Evolutionary conservation across 2,113 vertebrate genomes (phyloP).

Genomic region (Parotia lawesii): DNA sequence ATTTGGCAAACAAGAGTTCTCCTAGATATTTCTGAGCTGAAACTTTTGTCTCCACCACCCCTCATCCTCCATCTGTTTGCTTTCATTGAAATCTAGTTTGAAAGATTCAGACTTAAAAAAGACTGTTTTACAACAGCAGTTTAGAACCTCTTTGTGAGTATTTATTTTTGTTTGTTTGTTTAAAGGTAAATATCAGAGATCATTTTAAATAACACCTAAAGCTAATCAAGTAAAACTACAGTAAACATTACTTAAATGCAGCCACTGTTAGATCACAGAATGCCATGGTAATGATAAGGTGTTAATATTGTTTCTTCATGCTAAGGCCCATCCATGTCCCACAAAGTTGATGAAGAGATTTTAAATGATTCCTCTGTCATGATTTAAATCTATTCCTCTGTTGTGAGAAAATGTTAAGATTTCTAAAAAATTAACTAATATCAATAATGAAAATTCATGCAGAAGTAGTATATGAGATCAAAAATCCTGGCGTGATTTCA

Average conservation of each 20-base stretch:
- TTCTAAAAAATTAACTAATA: conserved; percentile 57
- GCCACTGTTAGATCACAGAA: background rate
- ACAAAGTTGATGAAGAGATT: background rate
- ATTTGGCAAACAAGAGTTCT: background rate
- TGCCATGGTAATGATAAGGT: background rate
- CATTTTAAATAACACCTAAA: background rate
- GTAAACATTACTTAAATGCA: background rate
- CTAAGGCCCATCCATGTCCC: background rate
- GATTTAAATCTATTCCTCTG: conserved; percentile 2
- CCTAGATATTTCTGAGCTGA: background rate
- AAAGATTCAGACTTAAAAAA: background rate
- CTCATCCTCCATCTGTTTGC: background rate
- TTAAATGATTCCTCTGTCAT: background rate
- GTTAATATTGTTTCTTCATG: background rate
- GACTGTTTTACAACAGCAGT: background rate
- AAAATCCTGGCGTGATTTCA: conserved; percentile 47
- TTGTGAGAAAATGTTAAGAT: conserved; percentile 51
- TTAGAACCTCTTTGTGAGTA: background rate
- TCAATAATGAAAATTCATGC: conserved; percentile 56
- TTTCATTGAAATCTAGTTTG: background rate
- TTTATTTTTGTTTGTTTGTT: background rate
- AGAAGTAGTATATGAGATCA: conserved; percentile 41
- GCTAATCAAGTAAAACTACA: background rate
- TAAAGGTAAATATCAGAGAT: background rate
- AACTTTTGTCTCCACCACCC: background rate